Conservation (phyloP, 1,140 invertebrate genomes). For the Trichonephila clavipes region DNA sequence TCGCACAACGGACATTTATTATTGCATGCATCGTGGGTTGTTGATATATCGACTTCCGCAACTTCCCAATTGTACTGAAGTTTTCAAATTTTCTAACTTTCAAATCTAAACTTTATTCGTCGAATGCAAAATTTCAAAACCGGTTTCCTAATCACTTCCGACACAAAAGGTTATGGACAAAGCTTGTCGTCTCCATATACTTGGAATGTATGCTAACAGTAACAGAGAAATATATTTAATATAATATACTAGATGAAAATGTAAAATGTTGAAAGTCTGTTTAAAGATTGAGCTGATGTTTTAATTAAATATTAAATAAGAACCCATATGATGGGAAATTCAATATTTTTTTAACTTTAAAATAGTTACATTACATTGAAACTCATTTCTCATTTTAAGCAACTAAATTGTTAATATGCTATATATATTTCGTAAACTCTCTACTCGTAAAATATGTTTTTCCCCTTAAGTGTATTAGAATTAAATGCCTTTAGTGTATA, state of each 20-base stretch:
- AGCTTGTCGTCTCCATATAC: neutral
- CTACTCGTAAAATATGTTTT: too few species aligned
- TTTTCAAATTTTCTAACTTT: neutral
- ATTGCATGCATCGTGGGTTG: neutral
- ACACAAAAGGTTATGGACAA: neutral
- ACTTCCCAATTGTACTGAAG: neutral
- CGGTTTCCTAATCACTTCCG: neutral
- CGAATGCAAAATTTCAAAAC: neutral
- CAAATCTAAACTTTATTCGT: neutral
- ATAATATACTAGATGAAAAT: neutral
- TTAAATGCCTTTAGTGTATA: too few species aligned
- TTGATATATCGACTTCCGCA: neutral
- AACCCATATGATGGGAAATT: too few species aligned
- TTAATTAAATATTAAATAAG: too few species aligned
- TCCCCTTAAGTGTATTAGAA: too few species aligned
- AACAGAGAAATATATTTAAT: neutral
- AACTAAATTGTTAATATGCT: too few species aligned
- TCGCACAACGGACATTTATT: neutral
- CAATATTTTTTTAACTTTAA: too few species aligned
- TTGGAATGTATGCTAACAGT: neutral
- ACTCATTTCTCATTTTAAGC: too few species aligned
- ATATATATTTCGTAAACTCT: too few species aligned
- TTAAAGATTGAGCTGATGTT: neutral
- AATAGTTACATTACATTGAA: too few species aligned
- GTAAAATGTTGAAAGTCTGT: neutral